A percentile compares a stretch with the other conserved stretches of the same genome.
These are phyloP conservation scores for Lepidonotus clava DNA, from an alignment of 2,888 invertebrate genomes.

Conservation along the genomic window DNA sequence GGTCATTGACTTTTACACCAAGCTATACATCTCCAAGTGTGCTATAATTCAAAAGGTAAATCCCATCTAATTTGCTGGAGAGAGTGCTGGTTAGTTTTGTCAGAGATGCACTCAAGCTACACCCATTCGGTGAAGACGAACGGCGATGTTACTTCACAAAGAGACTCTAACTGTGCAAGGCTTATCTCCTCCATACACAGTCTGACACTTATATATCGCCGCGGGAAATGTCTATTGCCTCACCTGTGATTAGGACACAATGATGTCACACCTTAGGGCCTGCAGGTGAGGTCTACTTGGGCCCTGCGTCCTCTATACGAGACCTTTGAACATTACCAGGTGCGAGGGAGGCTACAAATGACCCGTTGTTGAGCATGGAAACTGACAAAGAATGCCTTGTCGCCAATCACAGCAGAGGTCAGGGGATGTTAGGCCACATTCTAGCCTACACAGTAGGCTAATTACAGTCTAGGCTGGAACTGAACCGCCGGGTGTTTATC, in stretches of 20 bases:
- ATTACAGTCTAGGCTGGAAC: neutral
- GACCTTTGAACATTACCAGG: too few species aligned
- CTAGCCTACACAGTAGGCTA: neutral
- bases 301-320: too few species aligned
- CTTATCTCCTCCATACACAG: neutral
- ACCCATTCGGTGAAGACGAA: too few species aligned
- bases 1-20: too few species aligned
- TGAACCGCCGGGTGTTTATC: neutral
- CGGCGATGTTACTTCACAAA: too few species aligned
- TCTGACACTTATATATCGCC: neutral
- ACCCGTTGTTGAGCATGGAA: neutral
- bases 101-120: too few species aligned
- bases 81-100: too few species aligned
- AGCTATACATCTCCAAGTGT: too few species aligned
- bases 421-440: neutral
- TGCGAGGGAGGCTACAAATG: neutral
- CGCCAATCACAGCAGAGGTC: neutral
- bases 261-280: neutral
- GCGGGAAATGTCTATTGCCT: neutral
- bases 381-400: neutral
- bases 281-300: neutral
- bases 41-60: too few species aligned
- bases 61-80: too few species aligned
- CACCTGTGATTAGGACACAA: constrained; percentile 20
- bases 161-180: neutral